These are phyloP conservation scores for Cecidostiba fungosa DNA, from an alignment of 2,888 invertebrate genomes.

Conservation along the genomic window DNA sequence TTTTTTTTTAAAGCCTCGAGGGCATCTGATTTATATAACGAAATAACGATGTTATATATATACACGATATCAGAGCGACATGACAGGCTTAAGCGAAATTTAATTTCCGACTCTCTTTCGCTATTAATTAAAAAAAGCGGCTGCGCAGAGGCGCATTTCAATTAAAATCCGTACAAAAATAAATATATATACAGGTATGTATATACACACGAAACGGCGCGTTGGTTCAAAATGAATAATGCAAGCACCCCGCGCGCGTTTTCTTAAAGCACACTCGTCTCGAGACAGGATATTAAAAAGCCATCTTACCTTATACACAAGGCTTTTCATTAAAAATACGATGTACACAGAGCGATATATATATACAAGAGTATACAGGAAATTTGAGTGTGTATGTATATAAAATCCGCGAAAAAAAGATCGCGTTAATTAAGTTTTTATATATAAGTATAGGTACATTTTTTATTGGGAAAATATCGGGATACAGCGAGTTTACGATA, in stretches of 20 bases:
- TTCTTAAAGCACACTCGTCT: background rate
- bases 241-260: background rate
- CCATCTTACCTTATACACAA: background rate
- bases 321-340: background rate
- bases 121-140: background rate
- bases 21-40: background rate
- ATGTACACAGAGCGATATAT: background rate
- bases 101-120: background rate
- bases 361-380: background rate
- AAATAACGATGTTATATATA: background rate
- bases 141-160: background rate
- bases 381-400: background rate
- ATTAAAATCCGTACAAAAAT: background rate
- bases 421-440: constrained; percentile 35
- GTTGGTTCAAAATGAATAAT: constrained; percentile 6
- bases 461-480: too few species aligned
- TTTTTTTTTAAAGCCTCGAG: background rate
- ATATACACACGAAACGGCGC: background rate
- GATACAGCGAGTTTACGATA: too few species aligned
- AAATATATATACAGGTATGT: background rate
- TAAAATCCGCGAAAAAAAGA: background rate
- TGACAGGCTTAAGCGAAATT: background rate
- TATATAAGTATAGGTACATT: too few species aligned
- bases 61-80: background rate
- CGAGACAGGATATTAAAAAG: constrained; percentile 7